phyloP scores from a whole-genome alignment of 30 jellyfish, hydroid and myxozoan genomes.

The Aurelia sp. region DNA sequence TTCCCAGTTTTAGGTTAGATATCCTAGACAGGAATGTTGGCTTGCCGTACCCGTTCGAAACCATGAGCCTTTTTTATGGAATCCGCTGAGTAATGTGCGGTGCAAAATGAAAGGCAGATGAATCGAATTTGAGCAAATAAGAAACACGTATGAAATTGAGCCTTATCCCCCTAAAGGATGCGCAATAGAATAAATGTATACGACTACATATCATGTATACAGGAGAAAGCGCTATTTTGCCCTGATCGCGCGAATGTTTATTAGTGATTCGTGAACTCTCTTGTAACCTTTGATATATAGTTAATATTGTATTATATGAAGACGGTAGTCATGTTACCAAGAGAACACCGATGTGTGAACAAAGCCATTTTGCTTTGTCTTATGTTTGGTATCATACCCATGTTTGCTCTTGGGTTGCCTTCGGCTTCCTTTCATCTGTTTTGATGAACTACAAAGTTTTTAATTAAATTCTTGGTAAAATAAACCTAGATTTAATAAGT shows the following conservation, averaged over 20 bases:
- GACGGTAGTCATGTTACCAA: constrained; percentile 60
- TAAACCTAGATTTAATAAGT: constrained; percentile 75
- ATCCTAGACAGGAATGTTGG: constrained; percentile 1
- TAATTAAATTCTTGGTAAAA: constrained; percentile 78
- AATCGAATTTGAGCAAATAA: constrained; percentile 54
- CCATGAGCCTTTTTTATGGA: constrained; percentile 34
- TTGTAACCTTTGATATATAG: constrained; percentile 47
- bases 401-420: constrained; percentile 60
- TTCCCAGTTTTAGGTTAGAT: constrained; percentile 5
- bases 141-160: constrained; percentile 52
- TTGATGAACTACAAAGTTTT: constrained; percentile 73
- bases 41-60: constrained; percentile 36
- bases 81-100: constrained; percentile 69
- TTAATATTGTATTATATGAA: constrained; percentile 42
- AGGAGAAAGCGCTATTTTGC: constrained; percentile 39
- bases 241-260: constrained; percentile 45
- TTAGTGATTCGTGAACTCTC: constrained; percentile 61
- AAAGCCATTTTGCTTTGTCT: constrained; percentile 26
- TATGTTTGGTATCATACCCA: constrained; percentile 42
- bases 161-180: constrained; percentile 60
- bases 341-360: constrained; percentile 61
- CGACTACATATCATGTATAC: constrained; percentile 27
- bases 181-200: constrained; percentile 26
- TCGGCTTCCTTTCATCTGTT: constrained; percentile 72
- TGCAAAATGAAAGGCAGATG: constrained; percentile 48